Conservation (phyloP, 2,888 invertebrate genomes). For the Troglohyphantes excavatus region DNA sequence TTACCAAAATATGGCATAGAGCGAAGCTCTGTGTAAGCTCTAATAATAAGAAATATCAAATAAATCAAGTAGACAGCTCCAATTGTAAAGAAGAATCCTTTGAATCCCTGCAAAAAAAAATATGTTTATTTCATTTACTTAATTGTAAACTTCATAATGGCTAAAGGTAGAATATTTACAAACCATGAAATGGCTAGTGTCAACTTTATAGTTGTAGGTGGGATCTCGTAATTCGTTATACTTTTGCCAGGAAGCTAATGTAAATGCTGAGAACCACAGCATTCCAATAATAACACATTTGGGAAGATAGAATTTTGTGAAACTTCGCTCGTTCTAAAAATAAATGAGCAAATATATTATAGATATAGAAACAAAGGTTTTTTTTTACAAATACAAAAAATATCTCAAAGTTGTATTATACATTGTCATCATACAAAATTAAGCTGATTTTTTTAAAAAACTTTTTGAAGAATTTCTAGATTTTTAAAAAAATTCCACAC, state of each 20-base stretch:
- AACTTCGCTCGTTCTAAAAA: constrained; percentile 91
- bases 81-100: constrained; percentile 93
- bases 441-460: too few relatives aligned
- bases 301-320: constrained; percentile 93
- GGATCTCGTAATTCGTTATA: constrained; percentile 94
- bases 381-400: too few relatives aligned
- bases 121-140: neutral
- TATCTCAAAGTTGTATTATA: neutral
- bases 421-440: neutral
- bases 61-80: constrained; percentile 93
- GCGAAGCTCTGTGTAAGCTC: constrained; percentile 95
- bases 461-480: too few relatives aligned
- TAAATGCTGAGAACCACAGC: constrained; percentile 93
- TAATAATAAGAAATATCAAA: constrained; percentile 90
- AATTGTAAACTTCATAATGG: neutral
- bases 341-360: neutral
- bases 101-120: constrained; percentile 89
- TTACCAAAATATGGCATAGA: constrained; percentile 99
- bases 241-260: constrained; percentile 94
- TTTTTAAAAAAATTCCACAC: too few relatives aligned
- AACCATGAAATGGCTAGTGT: constrained; percentile 91
- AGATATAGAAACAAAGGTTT: too few relatives aligned
- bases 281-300: constrained; percentile 93
- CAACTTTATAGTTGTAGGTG: constrained; percentile 94
- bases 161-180: constrained; percentile 82